Evolutionary conservation across 2,113 vertebrate genomes (phyloP).

Genomic region (Equus przewalskii): DNA sequence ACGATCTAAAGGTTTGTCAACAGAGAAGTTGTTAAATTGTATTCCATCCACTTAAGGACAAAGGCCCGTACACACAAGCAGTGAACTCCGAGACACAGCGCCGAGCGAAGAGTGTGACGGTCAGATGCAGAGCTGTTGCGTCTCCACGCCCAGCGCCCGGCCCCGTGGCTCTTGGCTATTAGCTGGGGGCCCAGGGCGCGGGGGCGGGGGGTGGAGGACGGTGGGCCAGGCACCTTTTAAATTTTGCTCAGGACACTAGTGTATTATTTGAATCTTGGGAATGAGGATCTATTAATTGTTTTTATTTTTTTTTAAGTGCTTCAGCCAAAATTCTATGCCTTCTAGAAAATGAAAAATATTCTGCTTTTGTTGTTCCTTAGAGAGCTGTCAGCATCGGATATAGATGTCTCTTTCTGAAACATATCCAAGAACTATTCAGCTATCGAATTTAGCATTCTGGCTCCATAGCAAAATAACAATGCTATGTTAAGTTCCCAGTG

Average conservation of each 20-base stretch:
- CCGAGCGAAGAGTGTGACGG: not conserved
- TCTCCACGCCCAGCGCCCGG: rapidly evolving
- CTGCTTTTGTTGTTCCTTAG: not conserved
- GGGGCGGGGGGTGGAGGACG: not conserved
- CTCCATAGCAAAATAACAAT: not conserved
- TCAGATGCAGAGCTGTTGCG: too few species aligned
- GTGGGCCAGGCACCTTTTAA: not conserved
- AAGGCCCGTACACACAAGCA: rapidly evolving
- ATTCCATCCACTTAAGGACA: not conserved
- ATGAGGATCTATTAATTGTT: not conserved
- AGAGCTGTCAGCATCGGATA: not conserved
- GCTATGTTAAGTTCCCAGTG: not conserved
- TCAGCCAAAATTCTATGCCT: not conserved
- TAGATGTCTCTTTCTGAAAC: constrained; percentile 50
- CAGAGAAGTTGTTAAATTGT: not conserved
- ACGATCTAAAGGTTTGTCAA: not conserved
- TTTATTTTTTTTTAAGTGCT: not conserved
- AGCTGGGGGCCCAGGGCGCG: rapidly evolving
- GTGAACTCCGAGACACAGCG: not conserved
- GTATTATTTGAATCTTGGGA: not conserved
- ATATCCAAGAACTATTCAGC: not conserved
- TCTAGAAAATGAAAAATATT: not conserved
- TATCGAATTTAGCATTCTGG: constrained; percentile 18
- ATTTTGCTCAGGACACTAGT: not conserved
- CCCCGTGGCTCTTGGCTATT: rapidly evolving